Base-by-base conservation (phyloP, 2,888 invertebrate genomes). In the Physocephala rufipes region DNA sequence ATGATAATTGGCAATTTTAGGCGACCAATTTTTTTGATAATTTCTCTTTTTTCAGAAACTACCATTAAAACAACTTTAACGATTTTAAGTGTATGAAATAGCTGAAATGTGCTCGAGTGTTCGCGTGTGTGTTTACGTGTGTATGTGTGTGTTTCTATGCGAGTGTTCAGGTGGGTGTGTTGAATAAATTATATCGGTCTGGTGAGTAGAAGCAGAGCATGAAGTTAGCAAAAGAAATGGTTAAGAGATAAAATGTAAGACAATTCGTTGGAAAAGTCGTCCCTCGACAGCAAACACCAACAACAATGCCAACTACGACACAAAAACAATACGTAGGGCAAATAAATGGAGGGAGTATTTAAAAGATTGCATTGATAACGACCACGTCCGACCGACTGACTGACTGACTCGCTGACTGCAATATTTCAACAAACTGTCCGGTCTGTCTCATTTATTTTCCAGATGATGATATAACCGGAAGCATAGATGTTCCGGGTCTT, bases 111-210 rank as follows among this genome's bases (percentile, higher is more conserved):
- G 4, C 9, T 7, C 12, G 15, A 19, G 12, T 53, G 9, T 64
- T 15, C 16, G 13, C 5, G 28, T 64, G 64, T 24, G 49, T n/a
- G 28, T 49, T 15, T 64, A 45, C 24, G 43, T 62, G 15, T 53
- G 61, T 66, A 47, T 64, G 43, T 65, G 62, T 74, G 71, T 71
- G 74, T 73, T 71, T 75, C 61, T 74, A 65, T 74, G 67, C 71
- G 71, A 72, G 47, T 70, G 26, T 71, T 59, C 59, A 78, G 82
- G 80, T 81, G 79, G 79, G 82, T 83, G 82, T 84, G 82, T 84
- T 83, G 85, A 85, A 85, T 85, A 85, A 84, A 84, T 84, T 84
- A 85, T 84, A 84, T 84, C 85, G 84, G 84, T 84, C 84, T 84
- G 82, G 83, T 85, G 84, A 79, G 81, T 84, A 82, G 82, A 84